phyloP scores from a whole-genome alignment of 2,888 invertebrate genomes.

The Corythucha ciliata region DNA sequence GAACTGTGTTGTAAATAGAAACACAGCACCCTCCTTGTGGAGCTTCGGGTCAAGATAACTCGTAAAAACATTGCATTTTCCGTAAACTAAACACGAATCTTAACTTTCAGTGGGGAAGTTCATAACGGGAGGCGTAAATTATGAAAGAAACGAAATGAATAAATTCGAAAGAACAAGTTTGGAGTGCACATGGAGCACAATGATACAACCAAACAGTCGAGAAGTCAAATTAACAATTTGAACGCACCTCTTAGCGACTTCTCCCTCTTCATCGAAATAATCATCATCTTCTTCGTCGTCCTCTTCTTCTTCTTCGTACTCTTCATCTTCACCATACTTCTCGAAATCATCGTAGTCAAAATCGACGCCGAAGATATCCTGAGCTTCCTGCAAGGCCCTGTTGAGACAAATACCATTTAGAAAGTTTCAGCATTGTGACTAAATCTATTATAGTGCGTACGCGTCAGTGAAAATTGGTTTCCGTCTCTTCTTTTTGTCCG shows the following conservation, averaged over 20 bases:
- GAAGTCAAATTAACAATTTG: too few relatives aligned
- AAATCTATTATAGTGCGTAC: constrained; percentile 43
- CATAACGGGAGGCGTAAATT: too few relatives aligned
- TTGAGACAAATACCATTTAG: constrained; percentile 27
- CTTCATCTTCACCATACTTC: constrained; percentile 77
- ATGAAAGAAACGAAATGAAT: too few relatives aligned
- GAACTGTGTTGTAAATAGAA: too few relatives aligned
- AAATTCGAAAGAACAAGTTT: too few relatives aligned
- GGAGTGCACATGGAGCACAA: too few relatives aligned
- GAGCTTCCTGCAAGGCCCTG: constrained; percentile 86
- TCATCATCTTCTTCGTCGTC: constrained; percentile 60
- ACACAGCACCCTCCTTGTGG: too few relatives aligned
- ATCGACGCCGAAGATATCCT: constrained; percentile 98
- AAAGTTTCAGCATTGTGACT: not conserved
- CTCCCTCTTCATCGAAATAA: constrained; percentile 65
- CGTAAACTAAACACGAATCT: too few relatives aligned
- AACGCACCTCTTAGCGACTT: constrained; percentile 37
- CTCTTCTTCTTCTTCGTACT: constrained; percentile 74
- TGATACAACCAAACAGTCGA: too few relatives aligned
- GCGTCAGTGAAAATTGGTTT: constrained; percentile 79
- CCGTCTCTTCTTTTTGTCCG: constrained; percentile 67
- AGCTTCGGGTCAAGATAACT: too few relatives aligned
- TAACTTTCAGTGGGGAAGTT: too few relatives aligned
- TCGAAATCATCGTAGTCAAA: constrained; percentile 89
- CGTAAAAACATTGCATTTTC: too few relatives aligned